phyloP scores from a whole-genome alignment of 2,888 invertebrate genomes.

The Clusia tigrina region DNA sequence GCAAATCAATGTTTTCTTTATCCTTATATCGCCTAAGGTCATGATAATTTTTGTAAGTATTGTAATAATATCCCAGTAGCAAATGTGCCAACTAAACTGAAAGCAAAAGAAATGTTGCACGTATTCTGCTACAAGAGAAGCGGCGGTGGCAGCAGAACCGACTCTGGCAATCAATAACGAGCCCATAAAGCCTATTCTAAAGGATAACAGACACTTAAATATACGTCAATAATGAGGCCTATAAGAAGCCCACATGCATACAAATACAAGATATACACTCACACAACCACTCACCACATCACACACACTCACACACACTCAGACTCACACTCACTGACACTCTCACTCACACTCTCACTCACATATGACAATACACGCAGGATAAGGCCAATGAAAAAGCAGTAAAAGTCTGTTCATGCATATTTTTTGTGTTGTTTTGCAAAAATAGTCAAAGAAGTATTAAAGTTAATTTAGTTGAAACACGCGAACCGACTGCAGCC shows the following conservation, averaged over 20 bases:
- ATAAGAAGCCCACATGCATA: too few relatives aligned
- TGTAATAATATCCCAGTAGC: neutral
- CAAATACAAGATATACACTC: too few relatives aligned
- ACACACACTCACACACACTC: neutral
- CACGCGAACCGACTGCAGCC: neutral
- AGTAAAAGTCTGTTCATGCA: neutral
- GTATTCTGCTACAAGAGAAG: neutral
- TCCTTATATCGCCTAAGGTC: constrained; percentile 3
- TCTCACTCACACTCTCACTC: neutral
- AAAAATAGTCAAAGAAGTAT: neutral
- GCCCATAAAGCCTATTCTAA: neutral
- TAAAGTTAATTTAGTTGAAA: neutral
- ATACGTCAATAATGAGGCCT: neutral
- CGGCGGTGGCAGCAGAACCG: too few relatives aligned
- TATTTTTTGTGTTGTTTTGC: too few relatives aligned
- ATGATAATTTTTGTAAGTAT: neutral
- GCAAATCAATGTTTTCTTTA: neutral
- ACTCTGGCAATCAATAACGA: constrained; percentile 5
- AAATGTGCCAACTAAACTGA: neutral
- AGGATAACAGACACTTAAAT: constrained; percentile 1
- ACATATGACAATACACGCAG: neutral
- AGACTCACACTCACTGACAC: neutral
- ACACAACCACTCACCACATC: neutral
- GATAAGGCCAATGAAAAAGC: neutral
- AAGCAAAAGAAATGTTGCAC: neutral